A percentile compares a stretch with the other conserved stretches of the same genome.
These are phyloP conservation scores for Theocolax elegans DNA, from an alignment of 1,140 invertebrate genomes.

Conservation along the genomic window DNA sequence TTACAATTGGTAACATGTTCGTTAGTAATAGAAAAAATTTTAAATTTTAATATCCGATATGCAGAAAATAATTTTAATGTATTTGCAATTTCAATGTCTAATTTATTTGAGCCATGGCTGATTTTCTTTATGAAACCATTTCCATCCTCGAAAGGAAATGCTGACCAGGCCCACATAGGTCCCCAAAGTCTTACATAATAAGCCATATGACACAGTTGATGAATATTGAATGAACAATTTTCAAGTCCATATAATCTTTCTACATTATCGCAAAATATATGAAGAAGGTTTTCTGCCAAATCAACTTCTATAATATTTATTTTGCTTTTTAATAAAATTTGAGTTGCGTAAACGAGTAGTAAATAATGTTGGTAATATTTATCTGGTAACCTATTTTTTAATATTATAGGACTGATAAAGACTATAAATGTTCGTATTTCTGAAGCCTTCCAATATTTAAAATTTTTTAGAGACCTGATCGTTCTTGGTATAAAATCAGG, in stretches of 20 bases:
- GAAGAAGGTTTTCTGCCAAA: too few species aligned
- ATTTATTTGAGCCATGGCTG: too few species aligned
- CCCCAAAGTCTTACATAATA: too few species aligned
- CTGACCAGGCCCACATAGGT: neutral
- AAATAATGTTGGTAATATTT: too few species aligned
- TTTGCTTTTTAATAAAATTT: neutral
- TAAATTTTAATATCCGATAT: neutral
- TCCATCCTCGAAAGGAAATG: constrained; percentile 2
- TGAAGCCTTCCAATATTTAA: too few species aligned
- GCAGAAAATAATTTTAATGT: neutral
- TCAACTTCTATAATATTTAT: neutral
- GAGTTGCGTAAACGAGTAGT: neutral
- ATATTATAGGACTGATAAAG: neutral
- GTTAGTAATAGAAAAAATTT: neutral
- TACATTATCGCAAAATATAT: too few species aligned
- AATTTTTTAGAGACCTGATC: too few species aligned
- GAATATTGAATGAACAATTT: constrained; percentile 1
- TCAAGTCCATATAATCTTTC: neutral
- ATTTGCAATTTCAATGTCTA: too few species aligned
- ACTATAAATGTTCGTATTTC: too few species aligned
- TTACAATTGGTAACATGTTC: neutral
- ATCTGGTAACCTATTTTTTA: neutral
- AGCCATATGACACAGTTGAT: constrained; percentile 1
- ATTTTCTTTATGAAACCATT: too few species aligned
- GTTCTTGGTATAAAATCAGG: too few species aligned